These are phyloP conservation scores for Pegea sp. DNA, from an alignment of 23 tunicate species.

Conservation along the genomic window DNA sequence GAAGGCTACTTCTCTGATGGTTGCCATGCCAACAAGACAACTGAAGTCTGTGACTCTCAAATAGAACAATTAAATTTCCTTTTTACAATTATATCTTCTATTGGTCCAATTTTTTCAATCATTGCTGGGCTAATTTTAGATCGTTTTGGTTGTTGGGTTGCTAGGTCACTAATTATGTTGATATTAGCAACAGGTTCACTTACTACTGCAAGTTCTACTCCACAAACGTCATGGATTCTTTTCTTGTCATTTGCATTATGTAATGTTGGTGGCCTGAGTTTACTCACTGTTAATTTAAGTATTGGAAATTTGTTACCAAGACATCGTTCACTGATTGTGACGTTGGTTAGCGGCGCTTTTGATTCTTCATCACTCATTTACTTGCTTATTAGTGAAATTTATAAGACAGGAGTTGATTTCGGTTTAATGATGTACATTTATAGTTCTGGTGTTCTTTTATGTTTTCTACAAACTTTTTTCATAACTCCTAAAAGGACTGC, in stretches of 20 bases:
- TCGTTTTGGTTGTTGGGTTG: background rate
- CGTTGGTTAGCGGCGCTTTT: background rate
- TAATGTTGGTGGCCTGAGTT: background rate
- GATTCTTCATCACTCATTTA: background rate
- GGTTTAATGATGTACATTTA: background rate
- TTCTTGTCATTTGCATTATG: background rate
- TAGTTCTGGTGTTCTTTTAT: background rate
- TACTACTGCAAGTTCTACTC: background rate
- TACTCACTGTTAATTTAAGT: background rate
- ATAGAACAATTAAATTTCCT: background rate
- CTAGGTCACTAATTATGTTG: background rate
- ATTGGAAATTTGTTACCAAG: background rate
- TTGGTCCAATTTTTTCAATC: background rate
- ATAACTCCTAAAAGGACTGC: background rate
- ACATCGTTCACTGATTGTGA: background rate
- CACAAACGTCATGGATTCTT: background rate
- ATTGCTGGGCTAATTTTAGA: background rate
- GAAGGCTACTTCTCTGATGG: slow-evolving; percentile 1
- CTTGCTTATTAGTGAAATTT: background rate
- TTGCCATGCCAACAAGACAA: background rate
- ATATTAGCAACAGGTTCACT: background rate
- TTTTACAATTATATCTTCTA: background rate
- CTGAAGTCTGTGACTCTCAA: background rate
- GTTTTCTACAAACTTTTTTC: background rate
- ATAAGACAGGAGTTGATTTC: background rate